phyloP scores from a whole-genome alignment of 2,888 invertebrate species.

The Platycheirus rosarum region DNA sequence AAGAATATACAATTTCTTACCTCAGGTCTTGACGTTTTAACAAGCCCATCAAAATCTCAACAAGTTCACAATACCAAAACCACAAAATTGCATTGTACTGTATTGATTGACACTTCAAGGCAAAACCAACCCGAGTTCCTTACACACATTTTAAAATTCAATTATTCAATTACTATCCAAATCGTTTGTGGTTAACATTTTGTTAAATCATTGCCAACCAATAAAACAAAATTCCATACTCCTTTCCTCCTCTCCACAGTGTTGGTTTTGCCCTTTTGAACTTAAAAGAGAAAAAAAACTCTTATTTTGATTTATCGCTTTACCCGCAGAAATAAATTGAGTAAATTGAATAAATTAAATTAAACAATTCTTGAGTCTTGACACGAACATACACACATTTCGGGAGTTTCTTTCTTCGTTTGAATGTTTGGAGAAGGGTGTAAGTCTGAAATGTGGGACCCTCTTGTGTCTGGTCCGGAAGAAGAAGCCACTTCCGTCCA shows the following conservation, averaged over 20 bases:
- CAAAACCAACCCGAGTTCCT: conserved; percentile 11
- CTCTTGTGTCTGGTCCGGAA: conserved; percentile 56
- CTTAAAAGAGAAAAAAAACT: conserved; percentile 31
- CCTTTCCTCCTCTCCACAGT: background rate
- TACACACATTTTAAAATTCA: conserved; percentile 10
- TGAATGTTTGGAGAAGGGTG: conserved; percentile 33
- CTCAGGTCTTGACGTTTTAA: too few species aligned
- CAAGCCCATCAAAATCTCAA: too few species aligned
- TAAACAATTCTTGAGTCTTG: conserved; percentile 60
- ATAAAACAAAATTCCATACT: conserved; percentile 26
- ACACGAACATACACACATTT: conserved; percentile 35
- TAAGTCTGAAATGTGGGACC: conserved; percentile 19
- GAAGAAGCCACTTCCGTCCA: conserved; percentile 61
- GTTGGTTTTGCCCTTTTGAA: conserved; percentile 17
- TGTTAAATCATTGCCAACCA: conserved; percentile 20
- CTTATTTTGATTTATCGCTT: conserved; percentile 21
- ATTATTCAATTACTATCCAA: conserved; percentile 23
- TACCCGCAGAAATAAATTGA: conserved; percentile 57
- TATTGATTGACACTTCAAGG: conserved; percentile 14
- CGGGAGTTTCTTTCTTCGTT: conserved; percentile 27
- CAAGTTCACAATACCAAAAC: too few species aligned
- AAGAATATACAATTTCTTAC: too few species aligned
- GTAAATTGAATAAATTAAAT: conserved; percentile 62
- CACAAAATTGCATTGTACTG: background rate
- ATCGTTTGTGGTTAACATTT: conserved; percentile 1